phyloP scores from a whole-genome alignment of 2,113 vertebrate genomes.

The Clinocottus analis region DNA sequence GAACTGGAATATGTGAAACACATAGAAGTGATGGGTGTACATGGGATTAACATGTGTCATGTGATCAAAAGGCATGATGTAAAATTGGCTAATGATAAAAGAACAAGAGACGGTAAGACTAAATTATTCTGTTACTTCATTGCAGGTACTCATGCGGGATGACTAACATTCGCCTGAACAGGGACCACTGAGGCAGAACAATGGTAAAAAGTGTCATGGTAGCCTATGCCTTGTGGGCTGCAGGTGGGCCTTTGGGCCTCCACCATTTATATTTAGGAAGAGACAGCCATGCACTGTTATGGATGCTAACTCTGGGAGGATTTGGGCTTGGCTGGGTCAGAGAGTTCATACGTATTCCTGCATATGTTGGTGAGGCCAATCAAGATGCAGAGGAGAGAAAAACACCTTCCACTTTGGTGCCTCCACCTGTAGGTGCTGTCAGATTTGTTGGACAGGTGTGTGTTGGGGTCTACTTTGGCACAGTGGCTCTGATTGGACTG shows the following conservation, averaged over 20 bases:
- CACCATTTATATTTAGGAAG: conserved; percentile 92
- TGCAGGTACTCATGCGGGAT: conserved; percentile 53
- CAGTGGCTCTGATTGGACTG: conserved; percentile 85
- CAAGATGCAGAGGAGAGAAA: conserved; percentile 55
- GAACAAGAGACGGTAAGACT: not conserved
- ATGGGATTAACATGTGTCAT: not conserved
- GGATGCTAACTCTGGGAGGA: conserved; percentile 91
- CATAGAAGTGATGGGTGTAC: not conserved
- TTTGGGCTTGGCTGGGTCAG: conserved; percentile 90
- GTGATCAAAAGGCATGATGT: not conserved
- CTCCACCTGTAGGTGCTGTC: conserved; percentile 78
- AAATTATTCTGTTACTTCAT: not conserved
- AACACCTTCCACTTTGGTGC: not conserved
- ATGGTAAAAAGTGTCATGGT: conserved; percentile 88
- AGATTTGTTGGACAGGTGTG: conserved; percentile 86
- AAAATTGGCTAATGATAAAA: not conserved
- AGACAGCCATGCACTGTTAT: conserved; percentile 91
- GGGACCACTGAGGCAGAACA: conserved; percentile 38
- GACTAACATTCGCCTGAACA: conserved; percentile 14
- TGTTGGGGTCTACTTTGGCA: conserved; percentile 90
- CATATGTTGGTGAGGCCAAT: conserved; percentile 87
- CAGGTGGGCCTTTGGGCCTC: conserved; percentile 89
- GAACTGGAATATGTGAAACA: not conserved
- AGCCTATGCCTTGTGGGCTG: conserved; percentile 89
- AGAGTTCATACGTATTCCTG: conserved; percentile 88